Conservation (phyloP, 2,113 vertebrate species). For the Sterna hirundo region DNA sequence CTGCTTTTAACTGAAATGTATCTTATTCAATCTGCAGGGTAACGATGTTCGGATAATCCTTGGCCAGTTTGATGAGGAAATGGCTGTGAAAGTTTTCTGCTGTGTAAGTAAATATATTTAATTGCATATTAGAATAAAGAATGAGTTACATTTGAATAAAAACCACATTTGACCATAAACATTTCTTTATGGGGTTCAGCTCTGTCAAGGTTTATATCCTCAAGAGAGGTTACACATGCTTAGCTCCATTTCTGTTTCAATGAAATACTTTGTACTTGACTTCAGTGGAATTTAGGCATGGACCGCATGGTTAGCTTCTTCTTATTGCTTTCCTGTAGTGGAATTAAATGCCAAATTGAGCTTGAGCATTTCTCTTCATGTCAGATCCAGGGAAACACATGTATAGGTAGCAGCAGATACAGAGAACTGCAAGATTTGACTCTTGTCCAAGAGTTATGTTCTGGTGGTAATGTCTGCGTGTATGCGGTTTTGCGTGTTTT, state of each 20-base stretch:
- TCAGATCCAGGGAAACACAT: not conserved
- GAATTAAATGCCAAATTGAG: not conserved
- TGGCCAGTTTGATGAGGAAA: constrained; percentile 96
- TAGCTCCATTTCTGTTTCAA: not conserved
- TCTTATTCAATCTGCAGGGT: constrained; percentile 78
- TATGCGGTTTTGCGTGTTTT: not conserved
- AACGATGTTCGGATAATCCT: constrained; percentile 98
- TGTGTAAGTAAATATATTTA: constrained; percentile 86
- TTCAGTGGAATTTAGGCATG: not conserved
- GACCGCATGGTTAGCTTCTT: not conserved
- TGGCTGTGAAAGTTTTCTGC: constrained; percentile 98
- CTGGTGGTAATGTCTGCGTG: not conserved
- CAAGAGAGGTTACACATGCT: not conserved
- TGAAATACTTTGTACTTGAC: not conserved
- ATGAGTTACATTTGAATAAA: not conserved
- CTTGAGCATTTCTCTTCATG: not conserved
- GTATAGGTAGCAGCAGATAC: not conserved
- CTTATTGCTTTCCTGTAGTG: not conserved
- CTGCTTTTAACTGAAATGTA: not conserved
- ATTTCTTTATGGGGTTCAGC: not conserved
- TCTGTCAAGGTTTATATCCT: not conserved
- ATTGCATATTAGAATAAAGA: not conserved
- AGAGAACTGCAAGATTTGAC: not conserved
- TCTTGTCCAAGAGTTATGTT: not conserved
- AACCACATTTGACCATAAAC: not conserved